Base-by-base conservation (phyloP, 1,140 invertebrate genomes). In the Bombyx mori region DNA sequence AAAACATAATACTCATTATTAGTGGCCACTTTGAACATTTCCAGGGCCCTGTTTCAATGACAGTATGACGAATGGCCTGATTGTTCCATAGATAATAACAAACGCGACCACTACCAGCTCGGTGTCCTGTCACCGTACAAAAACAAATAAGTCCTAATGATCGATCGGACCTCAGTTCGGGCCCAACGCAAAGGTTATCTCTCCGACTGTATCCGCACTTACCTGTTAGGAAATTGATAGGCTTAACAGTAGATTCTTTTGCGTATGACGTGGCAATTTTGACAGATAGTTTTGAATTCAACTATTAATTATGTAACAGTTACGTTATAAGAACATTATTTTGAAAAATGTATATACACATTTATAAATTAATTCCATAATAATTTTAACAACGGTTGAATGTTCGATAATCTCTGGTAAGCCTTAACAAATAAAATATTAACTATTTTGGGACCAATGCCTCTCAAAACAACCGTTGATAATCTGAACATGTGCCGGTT, bases 111-210 rank as follows among this genome's bases (percentile, higher is more conserved):
- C 75, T 69, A 74, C 73, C 70, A 62, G 68, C 73, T 68, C 80
- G 58, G 71, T 74, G 75, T 78, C 79, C 79, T 82, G 77, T 84
- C 83, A 76, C 74, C 76, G 75, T 79, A 79, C 83, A 84, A 79
- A 84, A 83, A 86, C 77, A 86, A 85, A 83, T 82, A 85, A 86
- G 79, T 79, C 75, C 75, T 75, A 81, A 85, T 86, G 83, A 86
- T 85, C 77, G 83, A 86, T 86, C 77, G 70, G 65, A 68, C 68
- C 73, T 70, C 70, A 68, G 68, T 77, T 79, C 76, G 71, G 75
- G 69, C 75, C 72, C 75, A 77, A 78, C 68, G 70, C 69, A n/a
- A 63, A 65, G 45, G 8, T 79, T 79, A 79, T 82, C 75, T 83
- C 70, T 44, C 55, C 58, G 42, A 58, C 60, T 54, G 62, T 58